phyloP scores from a whole-genome alignment of 2,797 vertebrate genomes.

The Bovichtus variegatus region DNA sequence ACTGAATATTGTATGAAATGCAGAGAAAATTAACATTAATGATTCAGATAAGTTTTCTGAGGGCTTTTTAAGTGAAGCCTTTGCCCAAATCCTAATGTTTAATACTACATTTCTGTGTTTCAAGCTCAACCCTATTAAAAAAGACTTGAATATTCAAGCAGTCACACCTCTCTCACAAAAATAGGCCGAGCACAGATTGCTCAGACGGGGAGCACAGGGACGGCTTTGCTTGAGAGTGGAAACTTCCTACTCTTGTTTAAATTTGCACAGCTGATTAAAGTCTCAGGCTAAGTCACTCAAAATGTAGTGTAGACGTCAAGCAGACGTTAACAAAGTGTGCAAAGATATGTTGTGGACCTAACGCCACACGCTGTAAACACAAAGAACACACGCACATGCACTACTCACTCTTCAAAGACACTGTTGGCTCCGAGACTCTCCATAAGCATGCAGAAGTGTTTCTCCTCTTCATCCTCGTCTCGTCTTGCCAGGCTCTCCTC shows the following conservation, averaged over 20 bases:
- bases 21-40: neutral
- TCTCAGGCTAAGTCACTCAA: conserved; percentile 36
- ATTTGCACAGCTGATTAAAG: conserved; percentile 59
- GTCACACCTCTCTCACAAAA: neutral
- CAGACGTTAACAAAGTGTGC: conserved; percentile 28
- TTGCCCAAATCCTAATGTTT: neutral
- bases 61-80: neutral
- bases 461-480: conserved; percentile 88
- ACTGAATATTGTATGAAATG: neutral
- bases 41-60: neutral
- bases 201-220: neutral
- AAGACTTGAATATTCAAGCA: neutral
- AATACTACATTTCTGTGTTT: neutral
- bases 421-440: conserved; percentile 90
- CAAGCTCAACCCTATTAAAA: neutral
- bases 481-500: conserved; percentile 64
- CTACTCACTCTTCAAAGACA: conserved; percentile 91
- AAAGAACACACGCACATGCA: neutral
- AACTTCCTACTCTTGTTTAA: conserved; percentile 38
- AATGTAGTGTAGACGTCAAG: conserved; percentile 1
- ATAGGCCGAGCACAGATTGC: conserved; percentile 6
- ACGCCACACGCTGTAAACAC: neutral
- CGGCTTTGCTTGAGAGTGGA: conserved; percentile 13
- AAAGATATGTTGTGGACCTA: conserved; percentile 25
- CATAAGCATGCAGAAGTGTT: conserved; percentile 91